phyloP scores from a whole-genome alignment of 2,888 invertebrate genomes.

The Tortricodes alternella region DNA sequence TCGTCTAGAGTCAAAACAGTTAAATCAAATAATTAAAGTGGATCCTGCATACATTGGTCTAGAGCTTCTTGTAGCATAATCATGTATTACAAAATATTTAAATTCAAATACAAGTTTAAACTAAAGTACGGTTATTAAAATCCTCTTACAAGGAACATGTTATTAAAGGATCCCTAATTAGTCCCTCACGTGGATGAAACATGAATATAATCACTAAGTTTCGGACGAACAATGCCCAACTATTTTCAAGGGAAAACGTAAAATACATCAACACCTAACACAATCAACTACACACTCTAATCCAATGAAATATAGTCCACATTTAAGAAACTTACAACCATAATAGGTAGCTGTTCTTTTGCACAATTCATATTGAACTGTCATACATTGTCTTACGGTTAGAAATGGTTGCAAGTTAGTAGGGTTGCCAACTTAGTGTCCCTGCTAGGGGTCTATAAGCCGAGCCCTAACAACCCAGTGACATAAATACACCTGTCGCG shows the following conservation, averaged over 20 bases:
- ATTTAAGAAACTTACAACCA: constrained; percentile 1
- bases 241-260: constrained; percentile 15
- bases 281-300: constrained; percentile 1
- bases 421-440: not conserved
- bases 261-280: constrained; percentile 21
- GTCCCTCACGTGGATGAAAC: not conserved
- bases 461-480: constrained; percentile 14
- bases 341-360: constrained; percentile 4
- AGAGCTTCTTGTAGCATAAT: not conserved
- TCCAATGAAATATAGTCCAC: constrained; percentile 2
- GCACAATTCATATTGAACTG: not conserved
- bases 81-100: constrained; percentile 9
- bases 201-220: too few species aligned
- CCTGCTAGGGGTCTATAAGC: constrained; percentile 25
- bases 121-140: constrained; percentile 27
- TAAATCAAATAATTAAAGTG: too few species aligned
- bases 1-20: constrained; percentile 11
- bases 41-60: too few species aligned
- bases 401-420: not conserved
- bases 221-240: too few species aligned
- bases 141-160: constrained; percentile 7
- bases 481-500: constrained; percentile 30
- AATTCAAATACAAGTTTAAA: not conserved
- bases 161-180: constrained; percentile 23
- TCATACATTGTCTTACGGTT: not conserved